These are phyloP conservation scores for Ypsolopha scabrella DNA, from an alignment of 2,888 invertebrate species.

Conservation along the genomic window DNA sequence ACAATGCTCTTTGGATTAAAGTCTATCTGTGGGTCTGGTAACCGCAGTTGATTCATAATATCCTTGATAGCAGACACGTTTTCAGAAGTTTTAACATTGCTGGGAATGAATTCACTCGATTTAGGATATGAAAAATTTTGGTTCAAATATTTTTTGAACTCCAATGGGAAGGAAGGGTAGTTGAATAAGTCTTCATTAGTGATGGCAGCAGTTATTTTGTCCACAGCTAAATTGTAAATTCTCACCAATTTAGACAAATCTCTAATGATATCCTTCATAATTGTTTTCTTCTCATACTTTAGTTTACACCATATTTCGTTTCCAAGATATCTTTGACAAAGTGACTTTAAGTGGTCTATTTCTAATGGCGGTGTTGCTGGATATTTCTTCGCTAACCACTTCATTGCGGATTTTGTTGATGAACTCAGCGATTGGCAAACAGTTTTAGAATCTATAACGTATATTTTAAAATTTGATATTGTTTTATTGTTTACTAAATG, in stretches of 20 bases:
- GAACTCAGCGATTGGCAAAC: slow-evolving; percentile 32
- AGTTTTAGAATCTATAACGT: slow-evolving; percentile 31
- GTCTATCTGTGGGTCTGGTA: slow-evolving; percentile 55
- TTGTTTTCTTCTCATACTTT: slow-evolving; percentile 35
- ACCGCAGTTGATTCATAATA: slow-evolving; percentile 64
- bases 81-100: slow-evolving; percentile 65
- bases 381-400: slow-evolving; percentile 62
- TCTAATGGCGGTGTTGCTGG: slow-evolving; percentile 64
- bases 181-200: slow-evolving; percentile 70
- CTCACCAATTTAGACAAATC: slow-evolving; percentile 70
- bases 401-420: slow-evolving; percentile 45
- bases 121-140: slow-evolving; percentile 67
- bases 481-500: slow-evolving; percentile 29
- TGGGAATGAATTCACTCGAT: slow-evolving; percentile 76
- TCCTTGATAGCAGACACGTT: slow-evolving; percentile 60
- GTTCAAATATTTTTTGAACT: slow-evolving; percentile 70
- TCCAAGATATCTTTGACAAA: slow-evolving; percentile 69
- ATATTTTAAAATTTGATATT: slow-evolving; percentile 48
- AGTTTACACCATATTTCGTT: slow-evolving; percentile 74
- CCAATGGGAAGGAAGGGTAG: slow-evolving; percentile 74
- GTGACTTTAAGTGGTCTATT: slow-evolving; percentile 67
- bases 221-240: slow-evolving; percentile 77
- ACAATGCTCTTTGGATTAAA: slow-evolving; percentile 53
- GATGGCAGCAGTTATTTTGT: slow-evolving; percentile 70
- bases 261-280: slow-evolving; percentile 54